phyloP scores from a whole-genome alignment of 2,888 invertebrate genomes.

The Masnerella sp. region DNA sequence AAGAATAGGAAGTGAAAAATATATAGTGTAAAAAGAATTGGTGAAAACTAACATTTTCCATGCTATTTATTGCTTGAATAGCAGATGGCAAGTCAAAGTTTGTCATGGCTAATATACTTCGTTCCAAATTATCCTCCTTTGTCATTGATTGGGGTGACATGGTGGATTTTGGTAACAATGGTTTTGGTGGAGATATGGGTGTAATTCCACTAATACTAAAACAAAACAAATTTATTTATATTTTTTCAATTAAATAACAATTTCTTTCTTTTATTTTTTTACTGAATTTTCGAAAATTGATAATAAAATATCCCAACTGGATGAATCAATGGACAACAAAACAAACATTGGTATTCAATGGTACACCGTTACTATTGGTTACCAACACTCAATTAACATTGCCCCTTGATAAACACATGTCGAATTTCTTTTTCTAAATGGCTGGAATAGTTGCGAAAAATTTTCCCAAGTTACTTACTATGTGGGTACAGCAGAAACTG shows the following conservation, averaged over 20 bases:
- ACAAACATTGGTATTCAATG: too few relatives aligned
- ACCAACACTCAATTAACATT: too few relatives aligned
- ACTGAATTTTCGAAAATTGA: too few relatives aligned
- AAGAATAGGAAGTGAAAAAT: too few relatives aligned
- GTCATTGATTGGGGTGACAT: constrained; percentile 75
- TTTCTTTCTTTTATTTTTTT: too few relatives aligned
- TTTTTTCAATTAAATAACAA: background rate
- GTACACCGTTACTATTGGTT: too few relatives aligned
- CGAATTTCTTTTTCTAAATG: too few relatives aligned
- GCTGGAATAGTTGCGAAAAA: too few relatives aligned
- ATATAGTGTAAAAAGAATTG: background rate
- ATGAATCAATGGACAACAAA: too few relatives aligned
- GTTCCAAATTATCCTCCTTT: constrained; percentile 78
- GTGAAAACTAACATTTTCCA: constrained; percentile 81
- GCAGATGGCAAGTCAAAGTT: constrained; percentile 82
- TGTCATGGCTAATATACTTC: constrained; percentile 82
- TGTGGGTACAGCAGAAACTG: constrained; percentile 63
- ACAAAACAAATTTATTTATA: background rate
- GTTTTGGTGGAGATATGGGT: constrained; percentile 80
- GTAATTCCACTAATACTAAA: constrained; percentile 73
- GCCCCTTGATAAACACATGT: too few relatives aligned
- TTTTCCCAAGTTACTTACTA: constrained; percentile 70
- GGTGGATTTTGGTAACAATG: constrained; percentile 76
- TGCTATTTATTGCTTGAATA: constrained; percentile 83
- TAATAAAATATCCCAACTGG: too few relatives aligned